Percentiles rank a stretch among this genome's conserved stretches.
These are phyloP conservation scores for Trichomalopsis sarcophagae DNA, from an alignment of 1,140 invertebrate species.

Conservation along the genomic window DNA sequence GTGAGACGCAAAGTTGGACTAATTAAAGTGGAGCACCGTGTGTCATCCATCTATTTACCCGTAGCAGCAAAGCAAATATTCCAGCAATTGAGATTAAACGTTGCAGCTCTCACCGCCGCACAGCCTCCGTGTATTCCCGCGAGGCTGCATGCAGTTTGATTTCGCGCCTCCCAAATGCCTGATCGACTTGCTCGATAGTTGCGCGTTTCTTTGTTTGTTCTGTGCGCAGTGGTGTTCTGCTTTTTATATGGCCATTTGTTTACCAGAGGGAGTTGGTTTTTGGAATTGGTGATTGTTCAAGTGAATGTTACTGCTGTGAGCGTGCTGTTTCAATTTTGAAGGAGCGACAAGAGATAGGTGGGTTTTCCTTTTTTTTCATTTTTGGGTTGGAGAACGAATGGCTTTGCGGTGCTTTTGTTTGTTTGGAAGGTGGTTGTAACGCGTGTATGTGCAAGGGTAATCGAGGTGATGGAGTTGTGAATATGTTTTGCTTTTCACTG, in stretches of 20 bases:
- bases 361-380: too few species aligned
- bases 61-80: constrained; percentile 21
- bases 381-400: too few species aligned
- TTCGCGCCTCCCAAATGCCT: constrained; percentile 3
- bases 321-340: neutral
- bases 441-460: too few species aligned
- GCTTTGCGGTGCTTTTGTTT: too few species aligned
- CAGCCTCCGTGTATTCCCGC: neutral
- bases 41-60: constrained; percentile 29
- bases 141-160: constrained; percentile 19
- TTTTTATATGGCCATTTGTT: neutral
- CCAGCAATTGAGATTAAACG: constrained; percentile 29
- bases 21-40: constrained; percentile 42
- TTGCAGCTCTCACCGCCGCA: neutral
- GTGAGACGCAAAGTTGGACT: neutral
- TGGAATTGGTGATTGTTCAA: neutral
- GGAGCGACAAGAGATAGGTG: neutral
- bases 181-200: neutral
- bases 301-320: neutral
- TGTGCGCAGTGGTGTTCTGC: neutral
- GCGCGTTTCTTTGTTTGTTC: neutral
- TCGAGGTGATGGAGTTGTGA: too few species aligned
- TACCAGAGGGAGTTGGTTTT: neutral
- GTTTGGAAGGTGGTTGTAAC: too few species aligned
- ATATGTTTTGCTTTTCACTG: too few species aligned